phyloP scores from a whole-genome alignment of 2,888 invertebrate genomes.

The Notodonta ziczac region DNA sequence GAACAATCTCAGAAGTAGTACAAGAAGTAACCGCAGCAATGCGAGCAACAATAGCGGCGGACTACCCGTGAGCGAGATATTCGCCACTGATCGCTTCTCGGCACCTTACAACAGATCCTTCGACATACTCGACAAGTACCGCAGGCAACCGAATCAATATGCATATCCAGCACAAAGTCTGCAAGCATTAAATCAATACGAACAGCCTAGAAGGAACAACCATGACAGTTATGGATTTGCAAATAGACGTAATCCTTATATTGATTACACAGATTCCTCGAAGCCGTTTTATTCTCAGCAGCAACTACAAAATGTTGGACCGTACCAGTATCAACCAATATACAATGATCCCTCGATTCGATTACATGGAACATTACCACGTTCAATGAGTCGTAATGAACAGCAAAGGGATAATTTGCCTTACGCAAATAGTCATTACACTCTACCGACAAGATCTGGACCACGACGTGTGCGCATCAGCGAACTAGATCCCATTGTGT shows the following conservation, averaged over 20 bases:
- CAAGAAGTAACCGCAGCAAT: conserved; percentile 71
- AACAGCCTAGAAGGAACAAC: conserved; percentile 50
- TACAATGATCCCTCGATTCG: conserved; percentile 56
- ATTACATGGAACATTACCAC: conserved; percentile 61
- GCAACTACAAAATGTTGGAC: conserved; percentile 30
- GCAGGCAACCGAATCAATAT: conserved; percentile 63
- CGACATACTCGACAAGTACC: conserved; percentile 70
- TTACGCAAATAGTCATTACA: conserved; percentile 58
- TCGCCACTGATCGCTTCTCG: conserved; percentile 72
- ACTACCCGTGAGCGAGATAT: conserved; percentile 74
- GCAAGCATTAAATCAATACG: conserved; percentile 68
- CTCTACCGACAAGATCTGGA: conserved; percentile 65
- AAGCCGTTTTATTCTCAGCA: conserved; percentile 48
- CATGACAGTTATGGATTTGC: conserved; percentile 45
- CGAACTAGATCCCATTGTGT: conserved; percentile 66
- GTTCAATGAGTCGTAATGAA: conserved; percentile 39
- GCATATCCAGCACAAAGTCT: conserved; percentile 76
- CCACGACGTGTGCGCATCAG: conserved; percentile 76
- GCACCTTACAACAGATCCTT: conserved; percentile 72
- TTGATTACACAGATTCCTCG: conserved; percentile 57
- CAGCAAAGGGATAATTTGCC: conserved; percentile 36
- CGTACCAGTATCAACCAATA: conserved; percentile 54
- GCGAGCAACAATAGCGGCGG: conserved; percentile 61
- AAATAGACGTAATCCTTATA: conserved; percentile 60
- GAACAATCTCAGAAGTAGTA: conserved; percentile 70